phyloP scores from a whole-genome alignment of 2,113 vertebrate genomes.

The Calypte anna region DNA sequence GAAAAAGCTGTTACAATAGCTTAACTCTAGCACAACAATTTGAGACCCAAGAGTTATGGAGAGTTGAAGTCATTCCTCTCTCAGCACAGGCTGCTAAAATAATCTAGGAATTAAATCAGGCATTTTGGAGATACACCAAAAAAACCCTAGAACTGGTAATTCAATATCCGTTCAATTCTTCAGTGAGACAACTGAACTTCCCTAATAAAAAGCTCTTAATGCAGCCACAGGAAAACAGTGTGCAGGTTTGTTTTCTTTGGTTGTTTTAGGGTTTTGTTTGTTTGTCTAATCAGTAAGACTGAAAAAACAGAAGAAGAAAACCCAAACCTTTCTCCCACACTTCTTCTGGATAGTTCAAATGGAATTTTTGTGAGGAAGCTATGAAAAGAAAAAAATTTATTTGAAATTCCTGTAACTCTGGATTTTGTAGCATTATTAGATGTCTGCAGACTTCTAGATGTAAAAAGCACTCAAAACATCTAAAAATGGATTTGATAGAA shows the following conservation, averaged over 20 bases:
- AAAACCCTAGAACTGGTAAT: neutral
- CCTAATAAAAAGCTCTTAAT: neutral
- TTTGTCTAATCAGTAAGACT: neutral
- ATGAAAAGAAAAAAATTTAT: neutral
- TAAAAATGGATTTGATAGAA: neutral
- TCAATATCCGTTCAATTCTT: neutral
- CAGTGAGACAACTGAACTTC: neutral
- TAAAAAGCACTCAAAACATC: neutral
- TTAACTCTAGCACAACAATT: slow-evolving; percentile 33
- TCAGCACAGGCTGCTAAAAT: neutral
- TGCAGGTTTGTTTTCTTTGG: neutral
- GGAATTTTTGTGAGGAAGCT: neutral
- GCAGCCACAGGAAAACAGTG: neutral
- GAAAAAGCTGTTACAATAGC: slow-evolving; percentile 53
- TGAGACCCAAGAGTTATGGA: slow-evolving; percentile 1
- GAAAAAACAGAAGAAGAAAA: neutral
- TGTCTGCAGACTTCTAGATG: neutral
- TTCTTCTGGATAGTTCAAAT: neutral
- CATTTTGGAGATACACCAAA: neutral
- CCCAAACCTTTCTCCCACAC: neutral
- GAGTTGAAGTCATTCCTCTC: neutral
- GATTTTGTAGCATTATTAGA: neutral
- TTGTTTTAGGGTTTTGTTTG: neutral
- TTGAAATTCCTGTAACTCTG: neutral
- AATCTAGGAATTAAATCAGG: slow-evolving; percentile 10